Evolutionary conservation across 1,140 invertebrate species (phyloP), one percentile per base, ranked within the genome.

Genomic region (Pissodes strobi): DNA sequence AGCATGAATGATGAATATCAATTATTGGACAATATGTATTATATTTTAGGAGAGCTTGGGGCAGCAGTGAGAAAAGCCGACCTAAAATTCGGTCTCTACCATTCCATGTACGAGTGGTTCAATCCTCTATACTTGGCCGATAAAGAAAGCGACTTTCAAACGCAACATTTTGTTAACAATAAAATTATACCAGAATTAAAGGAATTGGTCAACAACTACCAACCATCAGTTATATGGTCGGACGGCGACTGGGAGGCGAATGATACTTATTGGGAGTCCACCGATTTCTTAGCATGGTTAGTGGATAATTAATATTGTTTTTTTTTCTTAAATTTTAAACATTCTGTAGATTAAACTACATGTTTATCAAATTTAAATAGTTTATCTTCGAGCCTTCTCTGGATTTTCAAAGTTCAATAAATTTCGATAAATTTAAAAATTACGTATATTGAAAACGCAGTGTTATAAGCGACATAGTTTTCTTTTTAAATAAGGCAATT

Each of bases 211-310:
- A 79, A 90, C 23, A 81, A 82, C 41, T 99, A 98, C 76, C 78
- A 90, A 64, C 95, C 96, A 0, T 92, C 95, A 52, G 80, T 98
- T 0, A 78, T 98, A 17, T 98, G 96, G 96, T 93, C 94, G 0
- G 95, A 98, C 79, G 95, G 95, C 0, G 91, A 94, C 68, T 92
- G 91, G 90, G 91, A 93, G 74, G 87, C 90, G 0, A 71, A 83
- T 0, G 87, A 90, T 69, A 81, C 82, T 0, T 98, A 98, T 72
- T 99, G 89, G 88, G 84, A 85, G 30, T 88, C 90, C 0, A 87
- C 85, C 66, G 86, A 90, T 66, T 88, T 93, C 69, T 80, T 98
- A 1, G 89, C 95, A 6, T 98, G 95, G 94, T 64, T n/a, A n/a
- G n/a, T n/a, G n/a, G n/a, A n/a, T n/a, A n/a, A n/a, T n/a, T n/a